phyloP scores from a whole-genome alignment of 92 coral and sea anemone genomes.

The Phenganax marumi region DNA sequence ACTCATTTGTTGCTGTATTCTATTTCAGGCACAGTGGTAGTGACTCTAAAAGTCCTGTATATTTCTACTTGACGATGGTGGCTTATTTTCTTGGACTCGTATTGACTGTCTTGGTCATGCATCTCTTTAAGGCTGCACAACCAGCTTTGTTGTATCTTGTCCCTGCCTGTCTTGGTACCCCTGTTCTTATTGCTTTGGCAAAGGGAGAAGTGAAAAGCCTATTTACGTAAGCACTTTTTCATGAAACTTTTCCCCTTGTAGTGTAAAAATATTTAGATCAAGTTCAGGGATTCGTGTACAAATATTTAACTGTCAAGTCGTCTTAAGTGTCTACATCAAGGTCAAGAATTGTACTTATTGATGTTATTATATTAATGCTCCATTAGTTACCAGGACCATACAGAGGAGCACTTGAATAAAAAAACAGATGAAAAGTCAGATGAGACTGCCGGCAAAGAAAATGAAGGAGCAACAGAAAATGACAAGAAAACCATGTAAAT shows the following conservation, averaged over 20 bases:
- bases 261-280: neutral
- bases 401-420: conserved; percentile 47
- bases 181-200: conserved; percentile 70
- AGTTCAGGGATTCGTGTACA: neutral
- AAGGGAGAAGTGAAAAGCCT: conserved; percentile 85
- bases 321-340: neutral
- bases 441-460: conserved; percentile 38
- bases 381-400: conserved; percentile 74
- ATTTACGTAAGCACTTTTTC: conserved; percentile 67
- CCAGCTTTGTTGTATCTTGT: conserved; percentile 97
- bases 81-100: conserved; percentile 94
- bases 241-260: neutral
- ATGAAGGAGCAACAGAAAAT: conserved; percentile 24
- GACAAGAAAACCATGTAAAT: conserved; percentile 42
- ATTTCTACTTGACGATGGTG: conserved; percentile 87
- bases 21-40: conserved; percentile 72
- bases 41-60: conserved; percentile 59
- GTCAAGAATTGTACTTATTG: neutral
- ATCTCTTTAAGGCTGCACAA: conserved; percentile 96
- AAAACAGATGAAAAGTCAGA: neutral
- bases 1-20: conserved; percentile 1
- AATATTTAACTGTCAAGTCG: too few relatives aligned
- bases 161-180: conserved; percentile 97
- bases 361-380: neutral
- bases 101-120: conserved; percentile 93